Evolutionary conservation across 2,888 invertebrate genomes (phyloP), one percentile per base, ranked within the genome.

Genomic region (Osmoderma eremita): DNA sequence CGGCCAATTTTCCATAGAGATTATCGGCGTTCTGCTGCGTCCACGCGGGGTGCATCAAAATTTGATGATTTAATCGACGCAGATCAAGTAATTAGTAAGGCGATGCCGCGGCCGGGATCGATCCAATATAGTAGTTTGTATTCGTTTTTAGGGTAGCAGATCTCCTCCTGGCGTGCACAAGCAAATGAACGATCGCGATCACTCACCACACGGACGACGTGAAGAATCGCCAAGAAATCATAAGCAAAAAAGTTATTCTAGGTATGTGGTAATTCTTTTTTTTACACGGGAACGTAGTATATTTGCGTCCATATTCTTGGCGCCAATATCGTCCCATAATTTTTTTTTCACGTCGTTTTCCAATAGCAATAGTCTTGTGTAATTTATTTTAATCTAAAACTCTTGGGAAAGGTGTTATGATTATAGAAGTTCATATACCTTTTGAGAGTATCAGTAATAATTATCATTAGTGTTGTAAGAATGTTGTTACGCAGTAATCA

Each of bases 141-240:
- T 68, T 66, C 58, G 67, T 70, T 75, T 72, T 70, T 70, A 81
- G 81, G 78, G 75, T 63, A 81, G 80, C 72, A 76, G 77, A 66
- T 79, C 81, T 41, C 78, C 78, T 45, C 78, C 78, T 45, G 74
- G 73, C 48, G 75, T 71, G 38, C 78, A 78, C 70, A 79, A 79
- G 74, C 68, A 68, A 49, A 78, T 79, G 76, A 79, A 78, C 66
- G 77, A 72, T 66, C 70, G 71, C 24, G 80, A 81, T 63, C 79
- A 78, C 73, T 81, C 82, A 54, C 81, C 81, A 45, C 80, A 80
- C 72, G 78, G 75, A 63, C 76, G 80, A 70, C 79, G 80, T 64
- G 80, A 81, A 69, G 81, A 81, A 56, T 81, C 82, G 4, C 81
- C 81, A 3, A 75, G 81, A 69, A 80, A 80, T 70, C 80, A 81